Evolutionary conservation across 2,797 vertebrate species (phyloP).

Genomic region (Clarias pachynema): DNA sequence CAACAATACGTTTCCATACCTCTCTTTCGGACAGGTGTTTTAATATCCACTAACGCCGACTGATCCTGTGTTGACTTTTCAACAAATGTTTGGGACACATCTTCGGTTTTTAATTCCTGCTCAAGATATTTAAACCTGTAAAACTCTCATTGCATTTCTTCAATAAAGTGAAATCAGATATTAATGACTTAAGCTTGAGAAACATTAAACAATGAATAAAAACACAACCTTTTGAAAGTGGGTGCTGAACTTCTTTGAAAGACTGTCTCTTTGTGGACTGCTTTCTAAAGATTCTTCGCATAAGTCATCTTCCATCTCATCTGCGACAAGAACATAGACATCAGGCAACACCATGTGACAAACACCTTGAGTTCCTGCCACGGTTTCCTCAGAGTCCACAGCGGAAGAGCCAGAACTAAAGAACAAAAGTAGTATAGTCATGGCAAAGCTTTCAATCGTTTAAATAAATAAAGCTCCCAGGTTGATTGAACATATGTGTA

Average conservation of each 20-base stretch:
- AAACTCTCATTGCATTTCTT: not conserved
- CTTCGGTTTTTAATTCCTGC: not conserved
- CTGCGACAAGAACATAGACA: constrained; percentile 41
- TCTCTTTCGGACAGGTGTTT: constrained; percentile 13
- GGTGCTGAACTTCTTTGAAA: not conserved
- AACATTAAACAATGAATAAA: not conserved
- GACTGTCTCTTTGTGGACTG: constrained; percentile 14
- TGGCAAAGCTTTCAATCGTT: not conserved
- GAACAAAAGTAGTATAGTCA: not conserved
- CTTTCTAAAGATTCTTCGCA: not conserved
- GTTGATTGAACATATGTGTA: not conserved
- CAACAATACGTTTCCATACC: constrained; percentile 3
- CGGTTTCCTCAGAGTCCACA: not conserved
- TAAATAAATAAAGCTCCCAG: not conserved
- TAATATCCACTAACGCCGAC: not conserved
- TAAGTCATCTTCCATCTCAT: constrained; percentile 25
- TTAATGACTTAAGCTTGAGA: not conserved
- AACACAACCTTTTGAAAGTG: constrained; percentile 1
- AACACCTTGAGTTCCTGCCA: not conserved
- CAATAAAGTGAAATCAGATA: not conserved
- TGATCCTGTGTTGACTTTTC: not conserved
- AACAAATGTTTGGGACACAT: not conserved
- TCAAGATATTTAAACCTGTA: not conserved
- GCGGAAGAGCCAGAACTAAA: constrained; percentile 25
- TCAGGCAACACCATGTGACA: constrained; percentile 36